These are phyloP conservation scores for Gerris buenoi DNA, from an alignment of 1,140 invertebrate species.

Conservation along the genomic window DNA sequence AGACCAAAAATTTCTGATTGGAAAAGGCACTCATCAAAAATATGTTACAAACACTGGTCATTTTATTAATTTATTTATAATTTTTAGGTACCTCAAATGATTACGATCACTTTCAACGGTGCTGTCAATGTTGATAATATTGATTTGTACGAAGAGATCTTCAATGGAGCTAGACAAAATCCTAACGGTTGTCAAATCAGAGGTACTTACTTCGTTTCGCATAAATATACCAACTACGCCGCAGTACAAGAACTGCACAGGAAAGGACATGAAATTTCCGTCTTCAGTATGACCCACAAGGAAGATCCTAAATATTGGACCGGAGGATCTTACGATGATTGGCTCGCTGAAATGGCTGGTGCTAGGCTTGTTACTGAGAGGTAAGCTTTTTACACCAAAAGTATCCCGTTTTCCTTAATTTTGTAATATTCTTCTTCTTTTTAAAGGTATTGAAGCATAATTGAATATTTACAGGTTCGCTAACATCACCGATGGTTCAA, in stretches of 20 bases:
- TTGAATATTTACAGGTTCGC: conserved; percentile 48
- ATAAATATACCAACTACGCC: conserved; percentile 92
- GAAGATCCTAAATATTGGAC: conserved; percentile 81
- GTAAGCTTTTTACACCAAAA: too few relatives aligned
- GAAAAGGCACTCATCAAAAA: too few relatives aligned
- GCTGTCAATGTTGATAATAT: conserved; percentile 89
- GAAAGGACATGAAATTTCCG: conserved; percentile 81
- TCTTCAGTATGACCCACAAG: conserved; percentile 86
- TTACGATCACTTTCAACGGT: conserved; percentile 86
- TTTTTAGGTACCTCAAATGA: conserved; percentile 70
- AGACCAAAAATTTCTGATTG: too few relatives aligned
- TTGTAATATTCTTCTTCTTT: too few relatives aligned
- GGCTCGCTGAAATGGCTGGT: conserved; percentile 92
- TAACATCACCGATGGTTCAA: conserved; percentile 78
- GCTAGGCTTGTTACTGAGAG: conserved; percentile 69
- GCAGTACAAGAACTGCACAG: conserved; percentile 78
- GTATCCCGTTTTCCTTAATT: too few relatives aligned
- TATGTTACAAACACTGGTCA: too few relatives aligned
- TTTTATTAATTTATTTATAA: too few relatives aligned
- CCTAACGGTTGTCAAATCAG: conserved; percentile 87
- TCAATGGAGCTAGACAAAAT: conserved; percentile 69
- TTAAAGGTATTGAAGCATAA: too few relatives aligned
- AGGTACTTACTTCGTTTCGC: conserved; percentile 88
- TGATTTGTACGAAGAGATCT: conserved; percentile 78
- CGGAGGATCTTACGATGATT: conserved; percentile 73